Evolutionary conservation across 1,140 invertebrate species (phyloP), one percentile per base, ranked within the genome.

Genomic region (Helicoverpa zea): DNA sequence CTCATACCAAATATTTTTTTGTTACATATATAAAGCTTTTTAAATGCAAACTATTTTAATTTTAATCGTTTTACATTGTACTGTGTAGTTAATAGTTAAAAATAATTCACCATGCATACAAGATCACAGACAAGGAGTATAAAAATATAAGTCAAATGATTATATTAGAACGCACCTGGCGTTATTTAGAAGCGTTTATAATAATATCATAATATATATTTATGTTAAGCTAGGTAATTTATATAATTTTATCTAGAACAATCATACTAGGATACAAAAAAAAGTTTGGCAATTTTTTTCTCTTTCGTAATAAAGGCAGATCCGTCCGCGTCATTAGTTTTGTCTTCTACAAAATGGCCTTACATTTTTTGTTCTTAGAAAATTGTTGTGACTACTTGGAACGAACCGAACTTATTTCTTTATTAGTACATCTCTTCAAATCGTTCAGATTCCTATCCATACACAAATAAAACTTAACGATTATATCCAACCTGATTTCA

Each of bases 101-200:
- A 52, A 13, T 30, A 30, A 52, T 72, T 72, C 16, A 54, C 13
- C 68, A 72, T 72, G 54, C 68, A 72, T 54, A 72, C 52, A 70
- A 83, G 78, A 86, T 86, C 84, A 86, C 84, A 85, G 84, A 83
- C 82, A 80, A 79, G 23, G 81, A 83, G 80, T 83, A 83, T 35
- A 75, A 81, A 73, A 80, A 75, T 68, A 68, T 43, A 64, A 80
- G 23, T 52, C n/a, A 54, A 54, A 72, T 30, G 68, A 72, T 72
- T 72, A 29, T 51, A 54, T 72, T 72, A 54, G 2, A 30, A 52
- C 68, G 49, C 68, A 72, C 68, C 68, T 12, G 47, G 49, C 68
- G 47, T 72, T 30, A n/a, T 9, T 72, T 64, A 47, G 63, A 72
- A 72, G 68, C 66, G 18, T 70, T 51, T 52, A 70, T 29, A 70